phyloP scores from a whole-genome alignment of 2,888 invertebrate species.

The Sesia apiformis region DNA sequence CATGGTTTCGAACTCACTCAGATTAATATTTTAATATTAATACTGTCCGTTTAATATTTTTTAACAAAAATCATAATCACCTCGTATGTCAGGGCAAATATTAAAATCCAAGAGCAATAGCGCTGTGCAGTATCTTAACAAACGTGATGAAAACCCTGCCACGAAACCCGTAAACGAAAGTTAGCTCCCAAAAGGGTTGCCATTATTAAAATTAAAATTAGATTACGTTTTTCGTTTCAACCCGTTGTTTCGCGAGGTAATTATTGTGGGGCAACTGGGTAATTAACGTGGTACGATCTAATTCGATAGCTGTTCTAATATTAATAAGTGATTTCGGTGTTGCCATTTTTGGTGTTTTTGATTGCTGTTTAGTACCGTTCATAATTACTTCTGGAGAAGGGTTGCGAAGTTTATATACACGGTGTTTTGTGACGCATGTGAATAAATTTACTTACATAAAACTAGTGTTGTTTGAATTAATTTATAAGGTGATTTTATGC shows the following conservation, averaged over 20 bases:
- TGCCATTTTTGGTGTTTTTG: slow-evolving; percentile 69
- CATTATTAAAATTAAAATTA: slow-evolving; percentile 68
- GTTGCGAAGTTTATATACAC: slow-evolving; percentile 34
- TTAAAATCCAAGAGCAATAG: too few species aligned
- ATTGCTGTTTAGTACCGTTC: slow-evolving; percentile 65
- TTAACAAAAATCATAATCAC: too few species aligned
- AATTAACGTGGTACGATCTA: slow-evolving; percentile 42
- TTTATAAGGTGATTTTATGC: too few species aligned
- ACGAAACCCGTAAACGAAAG: slow-evolving; percentile 23
- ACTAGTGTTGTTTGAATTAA: too few species aligned
- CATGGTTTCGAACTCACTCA: too few species aligned
- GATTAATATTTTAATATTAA: too few species aligned
- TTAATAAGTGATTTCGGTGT: slow-evolving; percentile 55
- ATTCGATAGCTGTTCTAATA: slow-evolving; percentile 64
- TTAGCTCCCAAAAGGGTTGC: slow-evolving; percentile 34
- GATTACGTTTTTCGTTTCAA: slow-evolving; percentile 60
- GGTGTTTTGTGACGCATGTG: slow-evolving; percentile 9
- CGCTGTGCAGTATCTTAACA: slow-evolving; percentile 1
- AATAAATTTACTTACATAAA: too few species aligned
- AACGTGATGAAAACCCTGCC: slow-evolving; percentile 15
- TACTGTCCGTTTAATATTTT: too few species aligned
- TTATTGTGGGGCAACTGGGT: slow-evolving; percentile 38
- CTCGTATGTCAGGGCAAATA: too few species aligned
- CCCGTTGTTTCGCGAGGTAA: slow-evolving; percentile 52
- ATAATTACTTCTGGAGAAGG: slow-evolving; percentile 71